Conservation (phyloP, 2,113 vertebrate species). For the Trichechus manatus region DNA sequence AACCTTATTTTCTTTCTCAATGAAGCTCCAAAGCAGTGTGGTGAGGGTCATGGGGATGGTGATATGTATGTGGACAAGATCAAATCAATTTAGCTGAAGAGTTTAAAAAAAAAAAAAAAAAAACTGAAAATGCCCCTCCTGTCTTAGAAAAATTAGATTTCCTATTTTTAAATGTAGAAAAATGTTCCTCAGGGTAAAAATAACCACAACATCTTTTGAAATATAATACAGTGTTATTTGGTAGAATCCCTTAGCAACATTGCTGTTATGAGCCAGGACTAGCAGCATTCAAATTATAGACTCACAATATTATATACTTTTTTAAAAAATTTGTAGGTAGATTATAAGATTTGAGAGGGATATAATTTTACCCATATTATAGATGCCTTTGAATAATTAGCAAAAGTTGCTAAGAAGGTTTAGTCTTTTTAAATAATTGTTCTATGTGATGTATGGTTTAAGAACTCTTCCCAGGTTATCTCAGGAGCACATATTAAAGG, state of each 20-base stretch:
- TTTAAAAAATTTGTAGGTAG: slow-evolving; percentile 54
- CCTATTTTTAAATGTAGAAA: slow-evolving; percentile 76
- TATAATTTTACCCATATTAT: slow-evolving; percentile 2
- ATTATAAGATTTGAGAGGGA: slow-evolving; percentile 27
- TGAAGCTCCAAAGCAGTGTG: background rate
- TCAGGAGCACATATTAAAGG: background rate
- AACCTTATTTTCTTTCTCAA: background rate
- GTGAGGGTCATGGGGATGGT: background rate
- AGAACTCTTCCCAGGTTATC: background rate
- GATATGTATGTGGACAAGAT: background rate
- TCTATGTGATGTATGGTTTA: background rate
- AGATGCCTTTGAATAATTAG: slow-evolving; percentile 30
- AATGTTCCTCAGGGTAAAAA: slow-evolving; percentile 76
- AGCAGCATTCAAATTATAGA: slow-evolving; percentile 51
- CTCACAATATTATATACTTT: slow-evolving; percentile 19
- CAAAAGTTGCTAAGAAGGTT: background rate
- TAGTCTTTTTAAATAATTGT: slow-evolving; percentile 37
- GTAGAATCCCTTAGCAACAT: slow-evolving; percentile 79
- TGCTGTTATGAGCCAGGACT: slow-evolving; percentile 35
- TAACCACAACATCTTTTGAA: slow-evolving; percentile 76
- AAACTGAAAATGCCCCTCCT: slow-evolving; percentile 40
- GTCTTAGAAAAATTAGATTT: slow-evolving; percentile 58
- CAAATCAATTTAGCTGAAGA: background rate
- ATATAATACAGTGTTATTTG: slow-evolving; percentile 76
- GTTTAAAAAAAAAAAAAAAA: slow-evolving; percentile 28